These are phyloP conservation scores for Spatula clypeata DNA, from an alignment of 2,797 vertebrate genomes.

Conservation along the genomic window DNA sequence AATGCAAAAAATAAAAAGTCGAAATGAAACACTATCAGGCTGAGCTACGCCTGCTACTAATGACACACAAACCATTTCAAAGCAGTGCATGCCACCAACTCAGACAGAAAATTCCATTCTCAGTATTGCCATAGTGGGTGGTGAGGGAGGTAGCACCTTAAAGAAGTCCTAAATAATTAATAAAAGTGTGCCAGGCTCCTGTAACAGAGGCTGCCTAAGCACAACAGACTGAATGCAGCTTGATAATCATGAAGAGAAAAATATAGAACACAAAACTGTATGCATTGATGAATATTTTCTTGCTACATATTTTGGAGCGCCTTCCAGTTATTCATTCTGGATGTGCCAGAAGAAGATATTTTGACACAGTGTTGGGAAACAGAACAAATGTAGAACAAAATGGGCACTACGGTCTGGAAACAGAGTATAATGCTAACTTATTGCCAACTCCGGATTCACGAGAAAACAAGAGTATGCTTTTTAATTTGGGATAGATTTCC, in stretches of 20 bases:
- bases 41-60: background rate
- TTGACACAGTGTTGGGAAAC: background rate
- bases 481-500: background rate
- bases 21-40: background rate
- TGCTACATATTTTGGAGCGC: background rate
- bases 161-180: background rate
- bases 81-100: background rate
- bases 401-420: background rate
- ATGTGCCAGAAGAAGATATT: background rate
- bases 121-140: background rate
- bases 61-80: background rate
- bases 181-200: background rate
- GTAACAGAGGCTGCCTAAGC: background rate
- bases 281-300: background rate
- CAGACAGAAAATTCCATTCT: background rate
- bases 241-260: background rate
- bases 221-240: background rate
- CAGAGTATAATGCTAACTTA: background rate
- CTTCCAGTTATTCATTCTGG: background rate
- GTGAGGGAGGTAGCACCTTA: fast-evolving
- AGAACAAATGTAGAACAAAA: background rate
- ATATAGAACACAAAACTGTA: background rate
- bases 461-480: background rate
- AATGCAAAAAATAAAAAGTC: background rate
- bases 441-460: background rate